Evolutionary conservation across 2,113 vertebrate genomes (phyloP).

Genomic region (Charadrius vociferus): DNA sequence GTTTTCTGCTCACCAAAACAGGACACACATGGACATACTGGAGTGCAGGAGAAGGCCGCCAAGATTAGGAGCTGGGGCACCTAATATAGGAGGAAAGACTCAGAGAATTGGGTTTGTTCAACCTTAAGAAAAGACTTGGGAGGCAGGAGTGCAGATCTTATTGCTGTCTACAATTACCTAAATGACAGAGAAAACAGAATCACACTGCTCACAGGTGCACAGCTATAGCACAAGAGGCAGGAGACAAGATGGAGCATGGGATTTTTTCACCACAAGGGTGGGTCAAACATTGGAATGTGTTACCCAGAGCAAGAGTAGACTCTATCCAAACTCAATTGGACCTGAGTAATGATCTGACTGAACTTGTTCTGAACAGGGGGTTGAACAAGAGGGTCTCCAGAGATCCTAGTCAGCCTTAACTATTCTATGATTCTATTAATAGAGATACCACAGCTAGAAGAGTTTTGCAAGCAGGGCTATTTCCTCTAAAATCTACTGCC

Average conservation of each 20-base stretch:
- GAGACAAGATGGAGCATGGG: not conserved
- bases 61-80: not conserved
- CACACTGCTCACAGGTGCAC: not conserved
- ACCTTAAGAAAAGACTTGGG: not conserved
- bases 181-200: not conserved
- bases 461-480: not conserved
- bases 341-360: rapidly evolving
- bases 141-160: not conserved
- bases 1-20: not conserved
- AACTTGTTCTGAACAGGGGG: not conserved
- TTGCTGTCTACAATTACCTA: not conserved
- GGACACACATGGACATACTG: not conserved
- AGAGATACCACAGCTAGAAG: not conserved
- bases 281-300: not conserved
- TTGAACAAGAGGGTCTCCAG: not conserved
- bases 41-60: not conserved
- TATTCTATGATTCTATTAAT: not conserved
- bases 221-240: not conserved
- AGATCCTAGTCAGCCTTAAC: not conserved
- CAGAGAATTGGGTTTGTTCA: not conserved
- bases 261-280: not conserved
- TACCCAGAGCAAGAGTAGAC: not conserved
- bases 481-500: not conserved
- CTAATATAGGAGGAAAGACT: not conserved
- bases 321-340: rapidly evolving